Conservation (phyloP, 2,797 vertebrate species). For the Apogon talboti region DNA sequence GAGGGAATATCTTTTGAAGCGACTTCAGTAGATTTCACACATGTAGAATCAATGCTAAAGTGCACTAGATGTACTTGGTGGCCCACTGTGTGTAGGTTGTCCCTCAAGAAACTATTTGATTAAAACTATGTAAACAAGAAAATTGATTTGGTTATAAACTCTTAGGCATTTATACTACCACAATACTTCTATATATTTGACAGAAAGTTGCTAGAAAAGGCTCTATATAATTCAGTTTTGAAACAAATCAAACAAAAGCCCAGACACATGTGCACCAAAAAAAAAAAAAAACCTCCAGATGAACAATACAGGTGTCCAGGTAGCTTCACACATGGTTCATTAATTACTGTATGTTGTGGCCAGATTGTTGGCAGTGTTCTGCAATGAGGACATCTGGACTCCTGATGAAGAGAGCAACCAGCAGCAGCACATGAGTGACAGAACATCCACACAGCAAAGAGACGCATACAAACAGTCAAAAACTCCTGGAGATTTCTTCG, state of each 20-base stretch:
- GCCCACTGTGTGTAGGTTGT: no score
- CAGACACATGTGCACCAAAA: not conserved
- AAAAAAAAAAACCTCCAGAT: not conserved
- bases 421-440: conserved; percentile 17
- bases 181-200: not conserved
- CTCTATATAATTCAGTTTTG: not conserved
- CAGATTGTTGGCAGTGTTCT: conserved; percentile 59
- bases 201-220: conserved; percentile 1
- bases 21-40: no score
- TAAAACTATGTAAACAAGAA: no score
- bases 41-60: no score
- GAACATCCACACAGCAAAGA: conserved; percentile 6
- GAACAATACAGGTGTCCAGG: conserved; percentile 41
- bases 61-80: no score
- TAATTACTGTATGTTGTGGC: conserved; percentile 41
- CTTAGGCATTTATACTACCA: no score
- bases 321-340: conserved; percentile 44
- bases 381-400: conserved; percentile 62
- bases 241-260: conserved; percentile 9
- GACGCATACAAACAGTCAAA: conserved; percentile 9
- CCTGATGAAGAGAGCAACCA: conserved; percentile 43
- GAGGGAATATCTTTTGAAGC: no score
- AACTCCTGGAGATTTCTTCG: not conserved
- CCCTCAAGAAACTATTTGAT: no score
- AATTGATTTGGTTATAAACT: no score